phyloP scores from a whole-genome alignment of 2,888 invertebrate species.

The Cerastis rubricosa region DNA sequence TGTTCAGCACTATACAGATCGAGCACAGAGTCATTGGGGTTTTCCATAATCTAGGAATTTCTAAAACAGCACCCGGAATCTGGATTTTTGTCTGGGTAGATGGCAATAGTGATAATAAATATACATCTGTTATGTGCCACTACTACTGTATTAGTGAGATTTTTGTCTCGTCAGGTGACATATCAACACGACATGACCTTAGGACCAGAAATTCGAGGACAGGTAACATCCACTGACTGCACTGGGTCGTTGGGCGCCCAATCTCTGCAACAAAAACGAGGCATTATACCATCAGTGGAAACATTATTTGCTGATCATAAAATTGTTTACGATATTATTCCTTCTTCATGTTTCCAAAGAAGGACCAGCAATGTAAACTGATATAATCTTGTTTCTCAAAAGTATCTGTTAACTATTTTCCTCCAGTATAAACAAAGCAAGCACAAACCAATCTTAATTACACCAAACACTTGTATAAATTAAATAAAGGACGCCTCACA shows the following conservation, averaged over 20 bases:
- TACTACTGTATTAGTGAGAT: too few species aligned
- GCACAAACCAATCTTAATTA: slow-evolving; percentile 39
- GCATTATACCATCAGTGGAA: too few species aligned
- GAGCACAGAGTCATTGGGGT: neutral
- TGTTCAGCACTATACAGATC: too few species aligned
- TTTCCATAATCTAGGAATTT: neutral
- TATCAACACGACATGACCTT: too few species aligned
- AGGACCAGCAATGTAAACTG: neutral
- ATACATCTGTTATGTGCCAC: neutral
- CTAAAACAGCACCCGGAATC: neutral
- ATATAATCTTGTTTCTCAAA: slow-evolving; percentile 9
- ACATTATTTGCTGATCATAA: neutral
- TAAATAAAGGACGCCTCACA: slow-evolving; percentile 23
- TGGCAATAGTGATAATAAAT: neutral
- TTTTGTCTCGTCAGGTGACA: neutral
- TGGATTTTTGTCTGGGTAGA: neutral
- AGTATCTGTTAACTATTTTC: slow-evolving; percentile 20
- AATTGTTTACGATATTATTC: neutral
- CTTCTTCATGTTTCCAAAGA: neutral
- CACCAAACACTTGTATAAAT: slow-evolving; percentile 20
- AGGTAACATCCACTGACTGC: neutral
- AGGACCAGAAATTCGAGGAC: neutral
- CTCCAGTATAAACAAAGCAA: slow-evolving; percentile 9
- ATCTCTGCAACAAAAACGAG: neutral
- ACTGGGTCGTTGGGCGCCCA: neutral